Percentiles rank a stretch among this genome's conserved stretches.
Conservation (phyloP, 2,113 vertebrate genomes). For the Trematocara variabile region DNA sequence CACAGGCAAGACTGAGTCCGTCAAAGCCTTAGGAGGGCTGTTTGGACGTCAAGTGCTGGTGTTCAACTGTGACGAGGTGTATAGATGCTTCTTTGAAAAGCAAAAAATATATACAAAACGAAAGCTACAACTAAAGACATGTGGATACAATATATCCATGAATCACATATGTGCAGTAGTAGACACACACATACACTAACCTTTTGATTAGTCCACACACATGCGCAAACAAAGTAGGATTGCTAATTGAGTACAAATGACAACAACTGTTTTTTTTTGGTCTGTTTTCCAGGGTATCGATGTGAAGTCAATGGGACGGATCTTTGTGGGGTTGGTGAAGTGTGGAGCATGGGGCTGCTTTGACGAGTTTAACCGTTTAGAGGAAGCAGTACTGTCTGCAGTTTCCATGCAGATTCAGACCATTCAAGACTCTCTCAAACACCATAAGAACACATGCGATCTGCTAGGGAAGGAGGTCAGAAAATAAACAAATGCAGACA, state of each 20-base stretch:
- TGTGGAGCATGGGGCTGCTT: constrained; percentile 98
- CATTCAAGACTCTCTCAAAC: constrained; percentile 93
- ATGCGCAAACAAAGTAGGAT: not conserved
- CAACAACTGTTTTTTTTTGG: not conserved
- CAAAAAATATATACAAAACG: not conserved
- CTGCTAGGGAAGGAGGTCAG: constrained; percentile 91
- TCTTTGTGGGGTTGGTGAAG: constrained; percentile 96
- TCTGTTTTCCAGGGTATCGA: constrained; percentile 84
- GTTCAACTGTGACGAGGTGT: constrained; percentile 98
- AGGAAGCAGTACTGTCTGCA: constrained; percentile 92
- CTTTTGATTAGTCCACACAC: not conserved
- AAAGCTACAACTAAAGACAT: not conserved
- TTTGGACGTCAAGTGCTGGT: constrained; percentile 96
- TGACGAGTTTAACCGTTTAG: constrained; percentile 96
- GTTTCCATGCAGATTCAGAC: constrained; percentile 98
- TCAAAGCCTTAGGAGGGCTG: constrained; percentile 92
- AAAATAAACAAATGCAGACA: not conserved
- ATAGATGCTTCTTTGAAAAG: not conserved
- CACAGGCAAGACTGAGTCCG: constrained; percentile 97
- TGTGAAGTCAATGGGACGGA: constrained; percentile 96
- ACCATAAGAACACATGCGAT: constrained; percentile 83
- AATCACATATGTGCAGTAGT: not conserved
- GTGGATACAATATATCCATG: not conserved
- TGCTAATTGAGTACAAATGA: not conserved
- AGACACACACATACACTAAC: not conserved